Conservation (phyloP, 2,113 vertebrate genomes). For the Ranitomeya variabilis region DNA sequence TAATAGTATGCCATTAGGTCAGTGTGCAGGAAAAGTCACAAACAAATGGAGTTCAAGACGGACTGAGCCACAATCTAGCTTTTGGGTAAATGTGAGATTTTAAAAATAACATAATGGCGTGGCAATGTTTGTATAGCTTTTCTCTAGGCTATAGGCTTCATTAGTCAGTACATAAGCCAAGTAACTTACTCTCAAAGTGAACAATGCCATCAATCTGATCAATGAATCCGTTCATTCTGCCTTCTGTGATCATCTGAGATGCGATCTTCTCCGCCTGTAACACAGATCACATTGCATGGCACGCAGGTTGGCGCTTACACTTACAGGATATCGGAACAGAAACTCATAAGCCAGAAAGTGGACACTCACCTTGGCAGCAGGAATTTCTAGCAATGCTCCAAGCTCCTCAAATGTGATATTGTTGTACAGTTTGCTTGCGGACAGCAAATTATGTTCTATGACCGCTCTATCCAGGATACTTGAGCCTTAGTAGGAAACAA, state of each 20-base stretch:
- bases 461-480: slow-evolving; percentile 98
- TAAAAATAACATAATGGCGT: no score
- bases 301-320: neutral
- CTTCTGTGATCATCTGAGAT: slow-evolving; percentile 99
- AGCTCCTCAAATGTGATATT: slow-evolving; percentile 99
- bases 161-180: neutral
- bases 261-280: slow-evolving; percentile 96
- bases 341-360: neutral
- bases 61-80: no score
- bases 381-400: slow-evolving; percentile 95
- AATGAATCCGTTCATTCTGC: slow-evolving; percentile 98
- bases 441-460: slow-evolving; percentile 97
- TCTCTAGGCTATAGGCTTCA: no score
- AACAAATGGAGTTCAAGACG: no score
- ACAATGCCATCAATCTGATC: slow-evolving; percentile 98
- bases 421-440: slow-evolving; percentile 98
- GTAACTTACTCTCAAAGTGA: slow-evolving; percentile 96
- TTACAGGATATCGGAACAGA: neutral
- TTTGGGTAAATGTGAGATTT: no score
- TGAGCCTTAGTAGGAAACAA: slow-evolving; percentile 77
- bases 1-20: no score
- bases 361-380: slow-evolving; percentile 89
- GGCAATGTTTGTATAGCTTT: no score
- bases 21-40: no score
- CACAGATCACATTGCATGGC: neutral